phyloP scores from a whole-genome alignment of 2,888 invertebrate genomes.

The Euspilapteryx auroguttella region DNA sequence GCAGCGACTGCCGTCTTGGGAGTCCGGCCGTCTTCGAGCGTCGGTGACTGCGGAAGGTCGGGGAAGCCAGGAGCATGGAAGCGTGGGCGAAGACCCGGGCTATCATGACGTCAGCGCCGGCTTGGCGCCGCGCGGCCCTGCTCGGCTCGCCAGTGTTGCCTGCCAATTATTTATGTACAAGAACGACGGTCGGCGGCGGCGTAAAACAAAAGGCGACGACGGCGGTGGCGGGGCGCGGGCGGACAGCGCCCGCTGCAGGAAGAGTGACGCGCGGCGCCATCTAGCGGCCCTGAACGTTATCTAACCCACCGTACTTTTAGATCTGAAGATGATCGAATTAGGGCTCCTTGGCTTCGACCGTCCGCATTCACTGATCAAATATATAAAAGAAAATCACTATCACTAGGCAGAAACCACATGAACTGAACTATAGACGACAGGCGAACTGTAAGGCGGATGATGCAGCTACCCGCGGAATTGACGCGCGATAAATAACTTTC shows the following conservation, averaged over 20 bases:
- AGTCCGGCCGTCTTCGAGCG: constrained; percentile 10
- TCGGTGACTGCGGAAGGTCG: constrained; percentile 45
- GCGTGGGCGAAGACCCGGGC: constrained; percentile 37
- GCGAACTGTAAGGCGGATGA: constrained; percentile 8
- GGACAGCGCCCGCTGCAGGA: constrained; percentile 54
- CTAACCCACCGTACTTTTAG: constrained; percentile 42
- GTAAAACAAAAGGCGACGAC: constrained; percentile 49
- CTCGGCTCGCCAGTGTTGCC: constrained; percentile 34
- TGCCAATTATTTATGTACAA: constrained; percentile 53
- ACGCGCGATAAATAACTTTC: not conserved
- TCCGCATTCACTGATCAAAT: constrained; percentile 10
- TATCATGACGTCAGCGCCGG: constrained; percentile 56
- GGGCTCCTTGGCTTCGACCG: constrained; percentile 35
- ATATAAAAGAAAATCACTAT: constrained; percentile 28
- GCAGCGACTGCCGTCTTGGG: no score
- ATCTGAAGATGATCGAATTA: constrained; percentile 57
- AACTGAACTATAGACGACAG: constrained; percentile 1
- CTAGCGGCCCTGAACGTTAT: constrained; percentile 51
- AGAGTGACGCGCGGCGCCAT: constrained; percentile 56
- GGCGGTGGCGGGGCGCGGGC: constrained; percentile 37
- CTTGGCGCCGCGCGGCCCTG: constrained; percentile 43
- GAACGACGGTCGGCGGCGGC: constrained; percentile 29
- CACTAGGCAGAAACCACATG: constrained; percentile 18
- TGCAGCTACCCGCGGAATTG: not conserved
- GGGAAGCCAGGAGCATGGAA: constrained; percentile 42